phyloP scores from a whole-genome alignment of 2,797 vertebrate species.

The Melanotaenia trifasciata region DNA sequence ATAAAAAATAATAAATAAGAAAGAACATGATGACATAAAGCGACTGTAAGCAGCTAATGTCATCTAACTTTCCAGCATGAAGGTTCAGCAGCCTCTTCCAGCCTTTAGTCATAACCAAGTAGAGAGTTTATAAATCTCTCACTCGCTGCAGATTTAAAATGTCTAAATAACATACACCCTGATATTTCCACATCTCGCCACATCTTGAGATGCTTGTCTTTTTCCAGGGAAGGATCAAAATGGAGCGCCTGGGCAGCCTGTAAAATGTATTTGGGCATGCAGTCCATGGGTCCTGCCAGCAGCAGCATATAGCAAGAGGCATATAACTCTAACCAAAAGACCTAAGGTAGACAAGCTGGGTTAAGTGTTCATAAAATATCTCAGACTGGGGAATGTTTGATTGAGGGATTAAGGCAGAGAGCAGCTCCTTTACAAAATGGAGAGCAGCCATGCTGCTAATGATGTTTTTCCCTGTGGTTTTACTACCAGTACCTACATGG shows the following conservation, averaged over 20 bases:
- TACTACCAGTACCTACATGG: conserved; percentile 18
- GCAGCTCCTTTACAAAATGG: conserved; percentile 18
- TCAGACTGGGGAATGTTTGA: conserved; percentile 43
- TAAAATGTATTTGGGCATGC: conserved; percentile 66
- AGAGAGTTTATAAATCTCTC: conserved; percentile 70
- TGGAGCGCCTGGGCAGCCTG: conserved; percentile 51
- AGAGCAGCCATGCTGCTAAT: conserved; percentile 17
- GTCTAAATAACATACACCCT: conserved; percentile 59
- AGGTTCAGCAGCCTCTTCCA: conserved; percentile 50
- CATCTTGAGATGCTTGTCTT: conserved; percentile 65
- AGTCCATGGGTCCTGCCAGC: conserved; percentile 47
- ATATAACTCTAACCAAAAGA: conserved; percentile 51
- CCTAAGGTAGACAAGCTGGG: conserved; percentile 69
- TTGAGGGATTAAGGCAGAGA: conserved; percentile 40
- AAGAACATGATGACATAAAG: conserved; percentile 34
- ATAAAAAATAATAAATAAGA: conserved; percentile 24
- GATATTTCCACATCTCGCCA: conserved; percentile 71
- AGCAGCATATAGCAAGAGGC: conserved; percentile 61
- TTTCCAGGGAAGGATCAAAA: conserved; percentile 67
- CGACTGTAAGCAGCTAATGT: conserved; percentile 40
- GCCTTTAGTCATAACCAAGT: conserved; percentile 37
- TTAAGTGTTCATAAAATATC: conserved; percentile 69
- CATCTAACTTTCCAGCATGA: conserved; percentile 58
- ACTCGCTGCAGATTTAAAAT: conserved; percentile 59
- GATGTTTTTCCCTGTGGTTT: conserved; percentile 34